Evolutionary conservation across 2,113 vertebrate species (phyloP), one percentile per base, ranked within the genome.

Genomic region (Stigmatopora argus): DNA sequence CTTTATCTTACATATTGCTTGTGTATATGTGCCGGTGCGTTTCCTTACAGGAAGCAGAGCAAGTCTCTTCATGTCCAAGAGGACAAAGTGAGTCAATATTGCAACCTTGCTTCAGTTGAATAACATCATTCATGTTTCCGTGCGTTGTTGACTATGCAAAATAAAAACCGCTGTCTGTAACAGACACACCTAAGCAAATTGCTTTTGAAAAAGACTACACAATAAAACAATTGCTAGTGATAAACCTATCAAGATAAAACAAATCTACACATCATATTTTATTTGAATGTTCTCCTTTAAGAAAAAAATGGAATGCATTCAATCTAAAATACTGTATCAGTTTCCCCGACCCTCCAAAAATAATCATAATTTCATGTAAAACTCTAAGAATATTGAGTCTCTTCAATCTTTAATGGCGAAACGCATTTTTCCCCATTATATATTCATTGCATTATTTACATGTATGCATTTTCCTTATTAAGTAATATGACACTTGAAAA

Each of bases 71-170:
- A 61, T 61, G 59, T 61, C 38, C 12, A 23, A 35, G 34, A 12
- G 35, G 18, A n/a, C 59, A 45, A 14, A 45, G 59, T 61, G 59
- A 61, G 59, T 61, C 59, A 61, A 56, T 45, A 45, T 45, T 7
- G 12, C 58, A 55, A 5, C 52, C 52, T 26, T 55, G 21, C 1
- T 45, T 15, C 38, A 61, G 38, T 61, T 7, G 41, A 21, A 15
- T 44, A 23, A 15, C 38, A 41, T 18, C 7, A 13, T 45, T 61
- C 38, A 45, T 46, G 2, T 61, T 61, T 23, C n/a, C 7, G 0
- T 21, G 13, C n/a, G 8, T 44, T 61, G 41, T 61, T 38, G 59
- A 45, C 12, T 21, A 61, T 61, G 59, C 59, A 45, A 61, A 61
- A 2, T 18, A 61, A n/a, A 14, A 61, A 61, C 58, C n/a, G 57